Base-by-base conservation (phyloP, 2,888 invertebrate species). In the Philhelius pedissequus region DNA sequence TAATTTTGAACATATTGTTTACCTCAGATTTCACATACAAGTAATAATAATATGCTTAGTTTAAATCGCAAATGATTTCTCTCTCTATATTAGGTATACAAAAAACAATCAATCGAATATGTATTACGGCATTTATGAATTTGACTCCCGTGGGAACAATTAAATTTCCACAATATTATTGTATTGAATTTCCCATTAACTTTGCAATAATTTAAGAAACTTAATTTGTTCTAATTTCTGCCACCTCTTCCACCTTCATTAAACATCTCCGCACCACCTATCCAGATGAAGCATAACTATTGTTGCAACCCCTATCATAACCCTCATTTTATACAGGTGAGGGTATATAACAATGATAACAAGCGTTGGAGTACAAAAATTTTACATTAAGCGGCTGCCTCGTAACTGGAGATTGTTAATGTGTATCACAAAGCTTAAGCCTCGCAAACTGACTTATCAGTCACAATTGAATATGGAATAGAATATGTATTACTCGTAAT, bases 81-180 rank as follows among this genome's bases (percentile, higher is more conserved):
- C 78, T 40, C 13, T 15, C n/a, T n/a, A n/a, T n/a, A n/a, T n/a
- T n/a, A n/a, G 35, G 58, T 45, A 13, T 52, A 45, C 66, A 15
- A 27, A 35, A 40, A 66, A 45, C 60, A 73, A 25, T 18, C 25
- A 52, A 38, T 40, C n/a, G 2, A 6, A 20, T 22, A 15, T 50
- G 48, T 38, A n/a, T n/a, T 27, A 25, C 32, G 62, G 2, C 20
- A 48, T 48, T 48, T 48, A 22, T 48, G 22, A 48, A 45, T 64
- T 58, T n/a, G 50, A 20, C 27, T 50, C 56, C 43, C 74, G 25
- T 75, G 79, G 83, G 83, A 84, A 70, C 43, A 70, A 38, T 60
- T 50, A 48, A 35, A 58, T 15, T 62, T 20, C 3, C 22, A 43
- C 38, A 71, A 27, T n/a, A n/a, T 60, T 73, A 27, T 54, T 48